Evolutionary conservation across 2,888 invertebrate species (phyloP).

Genomic region (Drosophila tanythrix): DNA sequence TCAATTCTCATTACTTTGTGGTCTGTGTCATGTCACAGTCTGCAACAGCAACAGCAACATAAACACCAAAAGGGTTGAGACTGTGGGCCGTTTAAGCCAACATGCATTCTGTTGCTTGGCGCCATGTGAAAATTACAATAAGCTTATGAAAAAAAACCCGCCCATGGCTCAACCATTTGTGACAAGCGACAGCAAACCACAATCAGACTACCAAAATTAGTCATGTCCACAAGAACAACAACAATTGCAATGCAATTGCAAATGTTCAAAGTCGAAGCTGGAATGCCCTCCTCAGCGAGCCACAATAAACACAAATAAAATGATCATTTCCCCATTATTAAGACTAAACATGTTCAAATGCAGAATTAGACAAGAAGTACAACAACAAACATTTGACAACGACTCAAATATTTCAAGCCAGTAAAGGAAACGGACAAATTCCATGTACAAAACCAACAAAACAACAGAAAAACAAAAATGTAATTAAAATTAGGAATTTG

Average conservation of each 20-base stretch:
- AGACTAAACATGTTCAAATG: neutral
- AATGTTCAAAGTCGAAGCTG: neutral
- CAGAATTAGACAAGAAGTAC: neutral
- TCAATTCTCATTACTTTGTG: conserved; percentile 59
- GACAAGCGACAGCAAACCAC: conserved; percentile 25
- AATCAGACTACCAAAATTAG: conserved; percentile 63
- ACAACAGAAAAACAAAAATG: neutral
- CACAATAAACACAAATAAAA: neutral
- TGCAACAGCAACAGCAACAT: conserved; percentile 63
- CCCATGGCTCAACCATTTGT: conserved; percentile 44
- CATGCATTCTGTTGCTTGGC: conserved; percentile 57
- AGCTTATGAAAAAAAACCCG: conserved; percentile 64
- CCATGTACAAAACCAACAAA: neutral
- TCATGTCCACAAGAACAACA: conserved; percentile 47
- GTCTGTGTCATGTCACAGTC: conserved; percentile 66
- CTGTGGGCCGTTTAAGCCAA: conserved; percentile 36
- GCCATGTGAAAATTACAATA: conserved; percentile 68
- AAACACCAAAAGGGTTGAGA: conserved; percentile 64
- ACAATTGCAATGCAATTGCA: conserved; percentile 1
- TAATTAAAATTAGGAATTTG: conserved; percentile 1
- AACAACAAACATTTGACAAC: too few species aligned
- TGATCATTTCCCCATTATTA: neutral
- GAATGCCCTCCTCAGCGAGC: conserved; percentile 1
- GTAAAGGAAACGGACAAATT: neutral
- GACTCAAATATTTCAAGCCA: too few species aligned